A percentile compares a stretch with the other conserved stretches of the same genome.
Conservation (phyloP, 2,888 invertebrate species). For the Parnassius glacialis region DNA sequence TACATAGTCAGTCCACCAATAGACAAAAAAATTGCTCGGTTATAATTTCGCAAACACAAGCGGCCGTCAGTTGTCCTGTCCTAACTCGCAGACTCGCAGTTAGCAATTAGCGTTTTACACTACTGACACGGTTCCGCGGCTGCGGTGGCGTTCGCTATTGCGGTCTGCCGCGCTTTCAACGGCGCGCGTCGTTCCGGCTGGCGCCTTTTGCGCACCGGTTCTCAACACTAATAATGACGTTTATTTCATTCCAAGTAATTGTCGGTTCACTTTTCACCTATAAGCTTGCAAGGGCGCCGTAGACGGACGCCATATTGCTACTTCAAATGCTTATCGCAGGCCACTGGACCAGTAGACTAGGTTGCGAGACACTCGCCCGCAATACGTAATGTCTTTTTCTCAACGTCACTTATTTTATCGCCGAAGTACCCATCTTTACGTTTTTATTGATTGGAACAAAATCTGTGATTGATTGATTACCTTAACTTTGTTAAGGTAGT, state of each 20-base stretch:
- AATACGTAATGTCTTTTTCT: conserved; percentile 20
- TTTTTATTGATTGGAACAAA: too few species aligned
- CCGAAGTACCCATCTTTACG: too few species aligned
- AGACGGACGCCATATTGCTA: conserved; percentile 1
- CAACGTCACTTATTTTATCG: conserved; percentile 8
- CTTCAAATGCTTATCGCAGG: conserved; percentile 15
- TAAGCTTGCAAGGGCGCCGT: conserved; percentile 11
- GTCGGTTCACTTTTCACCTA: conserved; percentile 44
- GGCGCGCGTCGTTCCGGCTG: conserved; percentile 76
- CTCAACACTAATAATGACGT: conserved; percentile 63
- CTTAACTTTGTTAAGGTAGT: too few species aligned
- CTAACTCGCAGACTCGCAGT: conserved; percentile 58
- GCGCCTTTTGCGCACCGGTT: conserved; percentile 69
- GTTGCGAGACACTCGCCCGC: conserved; percentile 20
- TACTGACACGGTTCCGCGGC: conserved; percentile 79
- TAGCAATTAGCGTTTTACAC: conserved; percentile 78
- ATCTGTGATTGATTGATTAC: too few species aligned
- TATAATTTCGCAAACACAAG: conserved; percentile 33
- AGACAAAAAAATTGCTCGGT: not conserved
- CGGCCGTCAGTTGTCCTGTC: conserved; percentile 46
- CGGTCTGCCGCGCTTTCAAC: conserved; percentile 79
- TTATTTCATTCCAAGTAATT: conserved; percentile 45
- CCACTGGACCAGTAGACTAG: conserved; percentile 22
- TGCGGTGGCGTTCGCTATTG: conserved; percentile 62
- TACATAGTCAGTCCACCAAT: too few species aligned